Evolutionary conservation across 2,113 vertebrate genomes (phyloP).

Genomic region (Cacatua alba): DNA sequence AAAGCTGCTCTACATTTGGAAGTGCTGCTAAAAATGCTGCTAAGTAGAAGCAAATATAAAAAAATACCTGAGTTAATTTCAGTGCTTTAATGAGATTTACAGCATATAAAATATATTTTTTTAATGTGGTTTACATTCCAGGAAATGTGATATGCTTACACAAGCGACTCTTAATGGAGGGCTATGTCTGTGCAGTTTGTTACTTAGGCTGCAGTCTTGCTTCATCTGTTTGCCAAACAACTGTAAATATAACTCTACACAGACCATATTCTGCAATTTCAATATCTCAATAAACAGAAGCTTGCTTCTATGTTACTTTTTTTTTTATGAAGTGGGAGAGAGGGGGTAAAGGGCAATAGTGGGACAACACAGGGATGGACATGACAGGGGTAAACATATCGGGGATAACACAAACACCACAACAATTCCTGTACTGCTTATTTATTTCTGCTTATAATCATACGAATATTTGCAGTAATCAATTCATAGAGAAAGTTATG

Average conservation of each 20-base stretch:
- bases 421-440: neutral
- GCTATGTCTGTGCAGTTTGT: neutral
- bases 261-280: neutral
- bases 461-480: too few species aligned
- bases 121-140: neutral
- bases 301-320: neutral
- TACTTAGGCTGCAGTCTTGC: neutral
- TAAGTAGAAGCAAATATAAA: neutral
- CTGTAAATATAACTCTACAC: neutral
- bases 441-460: too few species aligned
- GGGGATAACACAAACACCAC: neutral
- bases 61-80: neutral
- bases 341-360: accelerated
- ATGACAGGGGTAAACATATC: neutral
- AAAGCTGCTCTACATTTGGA: neutral
- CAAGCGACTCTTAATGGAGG: neutral
- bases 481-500: too few species aligned
- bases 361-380: neutral
- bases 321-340: neutral
- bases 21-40: neutral
- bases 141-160: conserved; percentile 32
- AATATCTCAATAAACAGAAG: neutral
- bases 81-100: neutral
- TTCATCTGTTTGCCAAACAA: neutral
- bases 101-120: neutral